These are phyloP conservation scores for Chrysolina haemoptera DNA, from an alignment of 2,888 invertebrate species.

Conservation along the genomic window DNA sequence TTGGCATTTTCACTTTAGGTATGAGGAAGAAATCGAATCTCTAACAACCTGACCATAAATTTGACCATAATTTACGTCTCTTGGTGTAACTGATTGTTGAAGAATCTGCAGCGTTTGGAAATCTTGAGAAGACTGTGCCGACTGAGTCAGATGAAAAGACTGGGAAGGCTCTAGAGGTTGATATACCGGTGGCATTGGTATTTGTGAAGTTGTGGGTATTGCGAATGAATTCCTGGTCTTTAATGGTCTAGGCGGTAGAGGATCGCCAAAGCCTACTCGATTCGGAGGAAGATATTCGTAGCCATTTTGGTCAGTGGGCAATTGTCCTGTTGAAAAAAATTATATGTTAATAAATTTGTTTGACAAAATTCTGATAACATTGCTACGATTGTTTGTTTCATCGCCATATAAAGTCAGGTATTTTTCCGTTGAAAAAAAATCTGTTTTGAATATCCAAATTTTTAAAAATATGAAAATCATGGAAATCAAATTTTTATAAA, in stretches of 20 bases:
- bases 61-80: background rate
- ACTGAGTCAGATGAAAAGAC: slow-evolving; percentile 23
- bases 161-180: slow-evolving; percentile 20
- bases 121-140: background rate
- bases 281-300: slow-evolving; percentile 60
- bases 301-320: slow-evolving; percentile 49
- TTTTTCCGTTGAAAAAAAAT: too few species aligned
- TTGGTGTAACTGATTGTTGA: background rate
- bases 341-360: background rate
- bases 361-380: too few species aligned
- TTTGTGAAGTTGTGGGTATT: slow-evolving; percentile 55
- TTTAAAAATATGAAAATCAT: too few species aligned
- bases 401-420: too few species aligned
- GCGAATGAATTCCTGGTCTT: slow-evolving; percentile 59
- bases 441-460: too few species aligned
- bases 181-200: slow-evolving; percentile 41
- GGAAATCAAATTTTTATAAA: too few species aligned
- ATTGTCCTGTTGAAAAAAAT: slow-evolving; percentile 29
- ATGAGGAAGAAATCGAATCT: slow-evolving; percentile 7
- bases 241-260: slow-evolving; percentile 53
- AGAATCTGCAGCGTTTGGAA: background rate
- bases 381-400: too few species aligned
- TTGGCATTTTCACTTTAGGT: background rate
- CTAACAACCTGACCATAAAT: slow-evolving; percentile 28
- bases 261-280: slow-evolving; percentile 57